A percentile compares a stretch with the other conserved stretches of the same genome.
Evolutionary conservation across 2,888 invertebrate genomes (phyloP).

Genomic region (Mesoligia furuncula): DNA sequence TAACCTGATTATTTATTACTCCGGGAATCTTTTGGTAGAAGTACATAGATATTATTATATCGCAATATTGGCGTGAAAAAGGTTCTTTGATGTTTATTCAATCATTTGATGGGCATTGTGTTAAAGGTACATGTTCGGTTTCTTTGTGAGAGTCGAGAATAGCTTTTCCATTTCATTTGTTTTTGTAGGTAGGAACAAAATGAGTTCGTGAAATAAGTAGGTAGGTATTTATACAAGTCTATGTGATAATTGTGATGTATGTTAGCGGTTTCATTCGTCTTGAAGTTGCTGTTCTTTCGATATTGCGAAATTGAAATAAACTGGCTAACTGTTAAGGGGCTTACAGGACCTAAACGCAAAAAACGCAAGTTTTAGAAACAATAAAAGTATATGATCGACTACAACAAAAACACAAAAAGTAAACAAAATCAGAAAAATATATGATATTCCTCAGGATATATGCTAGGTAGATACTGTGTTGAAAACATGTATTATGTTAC

Average conservation of each 20-base stretch:
- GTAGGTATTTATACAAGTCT: neutral
- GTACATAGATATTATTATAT: slow-evolving; percentile 16
- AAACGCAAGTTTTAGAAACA: too few species aligned
- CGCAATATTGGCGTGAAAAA: slow-evolving; percentile 26
- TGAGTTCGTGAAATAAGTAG: neutral
- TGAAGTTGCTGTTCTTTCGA: too few species aligned
- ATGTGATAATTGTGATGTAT: neutral
- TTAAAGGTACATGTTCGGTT: slow-evolving; percentile 28
- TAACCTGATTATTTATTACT: neutral
- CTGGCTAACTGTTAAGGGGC: neutral
- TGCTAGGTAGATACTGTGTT: too few species aligned
- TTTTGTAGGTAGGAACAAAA: slow-evolving; percentile 31
- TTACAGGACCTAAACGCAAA: too few species aligned
- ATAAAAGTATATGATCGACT: too few species aligned
- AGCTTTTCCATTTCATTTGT: slow-evolving; percentile 40
- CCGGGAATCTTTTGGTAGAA: slow-evolving; percentile 9
- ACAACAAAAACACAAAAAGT: too few species aligned
- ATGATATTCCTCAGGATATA: too few species aligned
- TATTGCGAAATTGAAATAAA: neutral
- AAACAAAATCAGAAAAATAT: too few species aligned
- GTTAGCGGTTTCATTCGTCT: neutral
- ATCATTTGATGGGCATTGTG: slow-evolving; percentile 47
- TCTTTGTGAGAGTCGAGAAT: slow-evolving; percentile 44
- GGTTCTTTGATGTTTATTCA: slow-evolving; percentile 46
- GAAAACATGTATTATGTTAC: too few species aligned